Percentiles rank a stretch among this genome's conserved stretches.
These are phyloP conservation scores for Mareca strepera DNA, from an alignment of 2,797 vertebrate species.

Conservation along the genomic window DNA sequence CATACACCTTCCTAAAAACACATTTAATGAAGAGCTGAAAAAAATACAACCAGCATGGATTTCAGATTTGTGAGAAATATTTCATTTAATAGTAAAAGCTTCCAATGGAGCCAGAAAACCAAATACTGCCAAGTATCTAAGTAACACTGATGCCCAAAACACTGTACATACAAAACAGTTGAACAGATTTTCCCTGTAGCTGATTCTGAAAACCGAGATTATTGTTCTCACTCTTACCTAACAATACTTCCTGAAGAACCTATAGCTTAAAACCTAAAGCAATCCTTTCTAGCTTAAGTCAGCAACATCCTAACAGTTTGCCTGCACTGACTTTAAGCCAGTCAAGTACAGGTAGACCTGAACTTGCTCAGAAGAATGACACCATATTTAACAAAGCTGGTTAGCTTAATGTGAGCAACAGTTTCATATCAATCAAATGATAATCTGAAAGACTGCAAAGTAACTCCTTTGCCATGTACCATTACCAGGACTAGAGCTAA, in stretches of 20 bases:
- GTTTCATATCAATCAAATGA: not conserved
- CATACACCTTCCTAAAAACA: not conserved
- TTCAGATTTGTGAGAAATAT: not conserved
- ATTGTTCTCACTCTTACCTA: not conserved
- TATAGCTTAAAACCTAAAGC: not conserved
- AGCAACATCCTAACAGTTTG: not conserved
- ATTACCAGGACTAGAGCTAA: not conserved
- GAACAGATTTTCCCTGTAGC: not conserved
- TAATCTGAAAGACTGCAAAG: not conserved
- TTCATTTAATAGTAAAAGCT: not conserved
- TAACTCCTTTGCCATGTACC: not conserved
- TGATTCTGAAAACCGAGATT: not conserved
- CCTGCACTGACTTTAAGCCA: not conserved
- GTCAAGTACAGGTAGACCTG: not conserved
- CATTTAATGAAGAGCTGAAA: not conserved
- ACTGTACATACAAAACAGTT: not conserved
- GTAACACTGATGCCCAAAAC: not conserved
- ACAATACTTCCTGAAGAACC: not conserved
- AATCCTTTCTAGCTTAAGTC: not conserved
- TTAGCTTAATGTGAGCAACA: not conserved
- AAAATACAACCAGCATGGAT: not conserved
- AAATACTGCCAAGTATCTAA: not conserved
- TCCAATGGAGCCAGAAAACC: not conserved
- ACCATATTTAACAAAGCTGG: not conserved
- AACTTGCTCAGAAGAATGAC: not conserved